phyloP scores from a whole-genome alignment of 2,113 vertebrate genomes.

The Oxygymnocypris stewartii region DNA sequence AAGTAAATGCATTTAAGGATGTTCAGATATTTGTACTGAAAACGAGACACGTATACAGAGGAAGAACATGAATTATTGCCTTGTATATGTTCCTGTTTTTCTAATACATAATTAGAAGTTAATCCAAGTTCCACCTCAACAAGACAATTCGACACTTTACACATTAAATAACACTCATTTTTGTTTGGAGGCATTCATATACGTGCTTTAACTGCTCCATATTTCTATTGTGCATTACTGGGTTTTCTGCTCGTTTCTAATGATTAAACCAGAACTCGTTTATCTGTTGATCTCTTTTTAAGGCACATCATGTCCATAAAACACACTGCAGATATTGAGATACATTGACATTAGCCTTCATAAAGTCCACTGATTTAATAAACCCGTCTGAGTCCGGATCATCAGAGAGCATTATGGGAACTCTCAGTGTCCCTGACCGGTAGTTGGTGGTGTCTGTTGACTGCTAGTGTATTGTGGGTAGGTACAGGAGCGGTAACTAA shows the following conservation, averaged over 20 bases:
- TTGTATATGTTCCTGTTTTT: not conserved
- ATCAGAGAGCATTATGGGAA: conserved; percentile 15
- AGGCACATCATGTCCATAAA: conserved; percentile 2
- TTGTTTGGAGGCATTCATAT: not conserved
- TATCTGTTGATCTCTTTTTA: not conserved
- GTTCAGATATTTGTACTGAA: too few relatives aligned
- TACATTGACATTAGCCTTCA: not conserved
- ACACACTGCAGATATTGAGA: not conserved
- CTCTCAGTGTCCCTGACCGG: conserved; percentile 75
- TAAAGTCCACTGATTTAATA: not conserved
- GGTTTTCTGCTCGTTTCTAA: not conserved
- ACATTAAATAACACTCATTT: not conserved
- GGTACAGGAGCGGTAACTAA: conserved; percentile 90
- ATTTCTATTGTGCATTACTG: not conserved
- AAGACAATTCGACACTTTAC: not conserved
- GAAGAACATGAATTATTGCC: not conserved
- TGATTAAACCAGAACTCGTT: not conserved
- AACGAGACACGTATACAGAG: not conserved
- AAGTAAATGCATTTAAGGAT: too few relatives aligned
- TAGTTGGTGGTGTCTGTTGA: conserved; percentile 82
- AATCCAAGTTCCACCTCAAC: not conserved
- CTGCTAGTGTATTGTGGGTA: conserved; percentile 85
- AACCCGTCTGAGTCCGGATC: not conserved
- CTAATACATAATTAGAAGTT: not conserved
- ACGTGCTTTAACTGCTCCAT: not conserved